phyloP scores from a whole-genome alignment of 1,140 invertebrate genomes.

The Ericerus pela region DNA sequence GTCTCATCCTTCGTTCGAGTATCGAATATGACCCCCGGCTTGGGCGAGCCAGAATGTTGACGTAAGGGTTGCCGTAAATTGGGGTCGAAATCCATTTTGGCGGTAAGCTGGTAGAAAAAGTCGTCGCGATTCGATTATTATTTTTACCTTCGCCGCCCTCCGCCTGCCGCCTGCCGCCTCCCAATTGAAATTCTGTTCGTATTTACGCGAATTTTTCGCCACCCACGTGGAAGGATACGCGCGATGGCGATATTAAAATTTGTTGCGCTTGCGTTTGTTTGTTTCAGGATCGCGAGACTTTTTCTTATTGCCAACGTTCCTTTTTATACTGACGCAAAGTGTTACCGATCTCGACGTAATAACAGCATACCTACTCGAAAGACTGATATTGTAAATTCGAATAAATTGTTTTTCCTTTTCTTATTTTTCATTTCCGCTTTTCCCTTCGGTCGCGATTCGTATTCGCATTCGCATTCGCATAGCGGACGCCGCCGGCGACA shows the following conservation, averaged over 20 bases:
- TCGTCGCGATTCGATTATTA: no score
- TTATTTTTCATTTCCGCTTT: not conserved
- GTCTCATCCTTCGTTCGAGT: no score
- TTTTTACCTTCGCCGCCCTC: no score
- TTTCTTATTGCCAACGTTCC: slow-evolving; percentile 8
- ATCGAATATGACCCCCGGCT: no score
- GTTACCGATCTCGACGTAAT: slow-evolving; percentile 6
- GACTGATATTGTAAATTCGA: slow-evolving; percentile 4
- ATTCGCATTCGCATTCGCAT: no score
- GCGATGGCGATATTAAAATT: not conserved
- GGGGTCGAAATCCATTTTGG: no score
- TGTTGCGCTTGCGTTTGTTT: not conserved
- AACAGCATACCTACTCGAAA: not conserved
- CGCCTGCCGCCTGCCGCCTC: no score
- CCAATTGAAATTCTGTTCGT: not conserved
- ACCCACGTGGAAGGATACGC: not conserved
- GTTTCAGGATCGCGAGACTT: slow-evolving; percentile 1
- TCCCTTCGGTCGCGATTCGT: no score
- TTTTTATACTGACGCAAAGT: slow-evolving; percentile 1
- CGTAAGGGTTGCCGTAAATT: no score
- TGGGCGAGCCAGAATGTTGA: no score
- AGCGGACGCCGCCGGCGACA: no score
- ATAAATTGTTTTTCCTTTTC: not conserved
- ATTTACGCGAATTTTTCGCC: not conserved
- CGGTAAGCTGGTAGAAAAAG: no score